Evolutionary conservation across 2,797 vertebrate genomes (phyloP).

Genomic region (Cheirogaleus major): DNA sequence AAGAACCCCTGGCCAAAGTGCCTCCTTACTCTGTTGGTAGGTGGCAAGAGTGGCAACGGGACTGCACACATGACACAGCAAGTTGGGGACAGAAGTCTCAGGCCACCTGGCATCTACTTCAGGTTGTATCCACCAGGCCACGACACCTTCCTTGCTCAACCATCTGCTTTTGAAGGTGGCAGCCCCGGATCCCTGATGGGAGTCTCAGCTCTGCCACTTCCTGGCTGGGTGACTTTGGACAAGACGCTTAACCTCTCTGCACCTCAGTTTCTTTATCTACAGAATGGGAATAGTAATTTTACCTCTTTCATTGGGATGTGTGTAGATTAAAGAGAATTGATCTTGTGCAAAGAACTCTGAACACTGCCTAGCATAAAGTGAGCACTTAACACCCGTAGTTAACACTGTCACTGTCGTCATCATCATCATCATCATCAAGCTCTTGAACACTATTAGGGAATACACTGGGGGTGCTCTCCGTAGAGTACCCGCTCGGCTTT

Average conservation of each 20-base stretch:
- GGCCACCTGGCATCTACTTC: background rate
- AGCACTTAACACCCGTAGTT: background rate
- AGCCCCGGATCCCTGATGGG: background rate
- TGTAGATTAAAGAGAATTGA: background rate
- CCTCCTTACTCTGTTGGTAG: background rate
- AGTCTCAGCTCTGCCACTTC: background rate
- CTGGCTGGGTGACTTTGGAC: background rate
- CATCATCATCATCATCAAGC: background rate
- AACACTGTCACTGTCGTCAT: background rate
- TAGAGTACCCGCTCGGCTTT: background rate
- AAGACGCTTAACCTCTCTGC: background rate
- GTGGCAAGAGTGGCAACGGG: background rate
- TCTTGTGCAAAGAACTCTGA: background rate
- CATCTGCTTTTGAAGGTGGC: background rate
- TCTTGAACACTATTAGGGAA: background rate
- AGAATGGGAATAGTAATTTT: background rate
- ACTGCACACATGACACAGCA: background rate
- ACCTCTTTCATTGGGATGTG: background rate
- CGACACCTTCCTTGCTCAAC: accelerated
- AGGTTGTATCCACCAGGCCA: background rate
- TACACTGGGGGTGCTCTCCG: background rate
- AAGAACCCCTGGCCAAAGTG: background rate
- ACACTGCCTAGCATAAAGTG: background rate
- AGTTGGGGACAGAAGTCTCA: background rate
- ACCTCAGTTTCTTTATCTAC: background rate